phyloP scores from a whole-genome alignment of 2,888 invertebrate species.

The Nasonia oneida region DNA sequence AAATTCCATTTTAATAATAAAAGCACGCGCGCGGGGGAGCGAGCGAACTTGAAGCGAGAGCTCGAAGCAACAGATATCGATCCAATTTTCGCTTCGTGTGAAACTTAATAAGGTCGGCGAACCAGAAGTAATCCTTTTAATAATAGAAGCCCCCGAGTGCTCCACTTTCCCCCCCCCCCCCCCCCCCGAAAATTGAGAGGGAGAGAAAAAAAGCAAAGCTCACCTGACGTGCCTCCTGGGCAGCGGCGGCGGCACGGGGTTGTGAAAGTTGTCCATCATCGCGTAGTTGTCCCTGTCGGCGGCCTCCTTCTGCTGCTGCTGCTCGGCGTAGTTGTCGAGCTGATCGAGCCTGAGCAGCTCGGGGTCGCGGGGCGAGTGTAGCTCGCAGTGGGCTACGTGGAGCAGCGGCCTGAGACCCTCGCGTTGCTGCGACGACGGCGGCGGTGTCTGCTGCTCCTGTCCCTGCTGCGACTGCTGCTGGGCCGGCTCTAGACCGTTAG shows the following conservation, averaged over 20 bases:
- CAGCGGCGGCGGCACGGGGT: conserved; percentile 77
- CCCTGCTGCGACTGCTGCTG: conserved; percentile 52
- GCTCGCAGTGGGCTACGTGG: conserved; percentile 77
- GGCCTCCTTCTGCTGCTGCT: conserved; percentile 66
- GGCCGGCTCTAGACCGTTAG: conserved; percentile 72
- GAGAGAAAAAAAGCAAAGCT: conserved; percentile 61
- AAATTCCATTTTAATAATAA: conserved; percentile 44
- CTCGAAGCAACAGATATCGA: conserved; percentile 61
- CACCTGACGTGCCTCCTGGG: conserved; percentile 78
- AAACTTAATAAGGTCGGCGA: conserved; percentile 58
- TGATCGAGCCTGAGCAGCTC: conserved; percentile 77
- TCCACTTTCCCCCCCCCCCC: not conserved
- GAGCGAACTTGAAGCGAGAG: not conserved
- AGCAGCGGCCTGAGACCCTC: conserved; percentile 76
- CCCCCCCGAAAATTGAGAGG: not conserved
- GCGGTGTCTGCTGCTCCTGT: conserved; percentile 65
- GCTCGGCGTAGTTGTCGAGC: conserved; percentile 73
- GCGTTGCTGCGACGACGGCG: conserved; percentile 69
- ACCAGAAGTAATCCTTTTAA: conserved; percentile 46
- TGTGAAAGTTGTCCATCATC: conserved; percentile 78
- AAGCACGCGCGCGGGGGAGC: not conserved
- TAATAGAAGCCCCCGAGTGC: not conserved
- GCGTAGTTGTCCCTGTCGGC: conserved; percentile 73
- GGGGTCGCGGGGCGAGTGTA: conserved; percentile 77
- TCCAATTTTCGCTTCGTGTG: conserved; percentile 53